phyloP scores from a whole-genome alignment of 2,888 invertebrate genomes.

The Nemoura dubitans region DNA sequence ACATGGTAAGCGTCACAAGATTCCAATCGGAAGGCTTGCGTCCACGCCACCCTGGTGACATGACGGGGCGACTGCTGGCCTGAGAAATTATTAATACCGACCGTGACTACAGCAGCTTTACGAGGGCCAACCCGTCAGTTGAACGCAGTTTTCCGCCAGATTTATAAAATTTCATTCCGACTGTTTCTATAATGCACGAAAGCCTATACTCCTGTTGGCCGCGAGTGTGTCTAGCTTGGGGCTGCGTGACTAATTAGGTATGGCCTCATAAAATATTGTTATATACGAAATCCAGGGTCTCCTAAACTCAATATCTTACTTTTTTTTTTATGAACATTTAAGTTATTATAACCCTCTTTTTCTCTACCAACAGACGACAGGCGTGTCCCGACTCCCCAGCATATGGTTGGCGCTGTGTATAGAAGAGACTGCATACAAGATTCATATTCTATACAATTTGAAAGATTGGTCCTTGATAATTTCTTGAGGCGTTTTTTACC shows the following conservation, averaged over 20 bases:
- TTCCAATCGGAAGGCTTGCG: background rate
- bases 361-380: conserved; percentile 1
- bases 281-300: conserved; percentile 8
- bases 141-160: background rate
- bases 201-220: background rate
- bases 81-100: background rate
- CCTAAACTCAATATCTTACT: conserved; percentile 30
- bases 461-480: background rate
- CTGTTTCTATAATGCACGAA: conserved; percentile 16
- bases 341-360: conserved; percentile 1
- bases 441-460: background rate
- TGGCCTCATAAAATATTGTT: conserved; percentile 29
- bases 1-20: background rate
- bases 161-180: conserved; percentile 31
- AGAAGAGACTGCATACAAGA: background rate
- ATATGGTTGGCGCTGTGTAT: background rate
- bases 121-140: background rate
- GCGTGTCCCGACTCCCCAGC: background rate
- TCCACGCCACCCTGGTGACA: background rate
- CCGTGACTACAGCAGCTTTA: conserved; percentile 2
- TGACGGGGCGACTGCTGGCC: background rate
- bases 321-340: conserved; percentile 34
- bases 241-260: conserved; percentile 35
- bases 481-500: background rate
- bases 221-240: background rate